phyloP scores from a whole-genome alignment of 2,797 vertebrate genomes.

The Ctenopoma kingsleyae region DNA sequence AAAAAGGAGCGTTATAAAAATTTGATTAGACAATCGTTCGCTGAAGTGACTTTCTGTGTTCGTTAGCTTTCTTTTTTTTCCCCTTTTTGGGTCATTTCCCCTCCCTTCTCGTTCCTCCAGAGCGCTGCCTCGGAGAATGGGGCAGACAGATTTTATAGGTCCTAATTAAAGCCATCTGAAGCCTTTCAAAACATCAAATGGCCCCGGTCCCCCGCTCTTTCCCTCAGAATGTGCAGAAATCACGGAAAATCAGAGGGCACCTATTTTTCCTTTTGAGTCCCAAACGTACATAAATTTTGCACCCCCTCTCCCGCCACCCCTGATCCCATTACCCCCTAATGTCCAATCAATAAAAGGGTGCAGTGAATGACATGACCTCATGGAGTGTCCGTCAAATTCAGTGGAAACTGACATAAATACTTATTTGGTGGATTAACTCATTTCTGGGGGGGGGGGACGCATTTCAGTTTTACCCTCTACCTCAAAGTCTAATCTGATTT shows the following conservation, averaged over 20 bases:
- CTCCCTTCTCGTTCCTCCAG: conserved; percentile 67
- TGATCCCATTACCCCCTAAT: conserved; percentile 45
- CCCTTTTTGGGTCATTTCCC: conserved; percentile 39
- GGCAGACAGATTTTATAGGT: conserved; percentile 91
- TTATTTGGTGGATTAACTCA: conserved; percentile 4
- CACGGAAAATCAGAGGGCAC: conserved; percentile 59
- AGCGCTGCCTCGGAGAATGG: conserved; percentile 83
- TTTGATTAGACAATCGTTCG: conserved; percentile 81
- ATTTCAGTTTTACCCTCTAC: background rate
- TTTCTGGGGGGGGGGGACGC: background rate
- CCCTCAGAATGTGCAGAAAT: conserved; percentile 69
- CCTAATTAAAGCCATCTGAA: conserved; percentile 96
- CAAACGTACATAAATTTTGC: conserved; percentile 48
- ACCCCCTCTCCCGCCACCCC: background rate
- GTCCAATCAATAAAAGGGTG: conserved; percentile 72
- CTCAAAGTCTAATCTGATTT: background rate
- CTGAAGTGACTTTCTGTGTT: conserved; percentile 85
- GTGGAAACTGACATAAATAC: conserved; percentile 28
- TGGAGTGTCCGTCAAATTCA: conserved; percentile 45
- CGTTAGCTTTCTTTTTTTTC: conserved; percentile 49
- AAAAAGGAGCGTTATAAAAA: conserved; percentile 78
- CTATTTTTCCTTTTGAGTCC: conserved; percentile 42
- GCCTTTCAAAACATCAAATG: conserved; percentile 90
- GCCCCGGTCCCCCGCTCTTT: conserved; percentile 55
- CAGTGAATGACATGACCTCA: conserved; percentile 64